Base-by-base conservation (phyloP, 2,797 vertebrate species). In the Moxostoma hubbsi region DNA sequence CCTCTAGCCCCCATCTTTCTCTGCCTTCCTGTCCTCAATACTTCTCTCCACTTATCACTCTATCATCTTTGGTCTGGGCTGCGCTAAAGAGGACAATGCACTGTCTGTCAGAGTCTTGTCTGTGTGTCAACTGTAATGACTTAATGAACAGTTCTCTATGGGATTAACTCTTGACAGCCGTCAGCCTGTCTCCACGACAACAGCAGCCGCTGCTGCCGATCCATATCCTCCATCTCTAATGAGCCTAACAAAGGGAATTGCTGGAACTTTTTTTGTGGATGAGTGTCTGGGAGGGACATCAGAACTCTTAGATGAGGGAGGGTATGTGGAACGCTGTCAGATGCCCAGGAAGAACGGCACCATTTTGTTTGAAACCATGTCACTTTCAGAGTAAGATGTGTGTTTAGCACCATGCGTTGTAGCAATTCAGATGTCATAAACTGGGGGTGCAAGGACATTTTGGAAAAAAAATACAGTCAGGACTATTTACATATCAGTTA, bases 131-230 rank as follows among this genome's bases (percentile, higher is more conserved):
- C 86, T 77, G 90, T 94, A 94, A 95, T 94, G 92, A 94, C 93
- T 94, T 95, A 94, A 94, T 95, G 94, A 95, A 93, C 90, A 93
- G 93, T 94, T 93, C 92, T 93, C 86, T 11, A 73, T 86, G 89
- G 90, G 93, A 94, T 94, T 93, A 93, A 91, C 91, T 88, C 90
- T 93, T 93, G 94, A 94, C 93, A 94, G 91, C 90, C 91, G 88
- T 93, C 92, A 92, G 80, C 86, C 80, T 84, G 57, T 91, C 89
- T 87, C 91, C 81, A 85, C 72, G 73, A 83, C 82, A 59, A 82
- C 83, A 82, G 74, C 79, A 64, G 72, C 74, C 59, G 54, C 62
- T 64, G 67, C 79, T 80, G 71, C 83, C 69, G 74, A 85, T 80
- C 76, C 47, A 45, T 58, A 77, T 72, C 64, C 58, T 18, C 61